These are phyloP conservation scores for Drosophila vallismaia DNA, from an alignment of 2,888 invertebrate genomes.

Conservation along the genomic window DNA sequence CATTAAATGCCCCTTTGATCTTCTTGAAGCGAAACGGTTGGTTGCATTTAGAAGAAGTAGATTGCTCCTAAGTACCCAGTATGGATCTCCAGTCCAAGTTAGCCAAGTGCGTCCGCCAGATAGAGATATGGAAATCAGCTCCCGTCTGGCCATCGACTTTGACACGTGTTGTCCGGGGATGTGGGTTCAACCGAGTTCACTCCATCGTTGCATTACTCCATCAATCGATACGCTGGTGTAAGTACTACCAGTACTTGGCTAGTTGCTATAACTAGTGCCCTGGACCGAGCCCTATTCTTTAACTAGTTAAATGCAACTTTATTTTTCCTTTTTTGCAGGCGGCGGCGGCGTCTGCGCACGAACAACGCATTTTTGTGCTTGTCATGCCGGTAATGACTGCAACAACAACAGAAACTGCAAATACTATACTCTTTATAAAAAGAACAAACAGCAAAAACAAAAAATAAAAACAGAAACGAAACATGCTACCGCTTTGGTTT, in stretches of 20 bases:
- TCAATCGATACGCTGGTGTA: conserved; percentile 63
- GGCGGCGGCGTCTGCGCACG: conserved; percentile 62
- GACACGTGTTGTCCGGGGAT: conserved; percentile 58
- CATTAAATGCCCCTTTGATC: conserved; percentile 17
- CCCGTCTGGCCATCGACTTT: conserved; percentile 25
- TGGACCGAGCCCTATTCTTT: conserved; percentile 58
- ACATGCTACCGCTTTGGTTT: conserved; percentile 64
- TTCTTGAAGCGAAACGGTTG: conserved; percentile 28
- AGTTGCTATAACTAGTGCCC: conserved; percentile 32
- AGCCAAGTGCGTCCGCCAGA: conserved; percentile 53
- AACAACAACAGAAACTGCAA: conserved; percentile 41
- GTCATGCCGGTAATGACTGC: conserved; percentile 80
- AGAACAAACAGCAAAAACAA: conserved; percentile 30
- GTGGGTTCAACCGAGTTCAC: conserved; percentile 67
- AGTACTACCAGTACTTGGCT: conserved; percentile 32
- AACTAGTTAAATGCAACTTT: conserved; percentile 71
- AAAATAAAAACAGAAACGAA: conserved; percentile 20
- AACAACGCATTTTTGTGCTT: conserved; percentile 80
- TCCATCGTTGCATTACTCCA: conserved; percentile 23
- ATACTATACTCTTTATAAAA: conserved; percentile 11
- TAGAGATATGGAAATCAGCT: conserved; percentile 69
- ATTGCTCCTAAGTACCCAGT: conserved; percentile 29
- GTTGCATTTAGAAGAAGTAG: conserved; percentile 22
- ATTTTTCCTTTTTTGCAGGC: conserved; percentile 46
- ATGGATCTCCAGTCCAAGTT: conserved; percentile 24